Evolutionary conservation across 2,888 invertebrate species (phyloP).

Genomic region (Drosophila eohydei): DNA sequence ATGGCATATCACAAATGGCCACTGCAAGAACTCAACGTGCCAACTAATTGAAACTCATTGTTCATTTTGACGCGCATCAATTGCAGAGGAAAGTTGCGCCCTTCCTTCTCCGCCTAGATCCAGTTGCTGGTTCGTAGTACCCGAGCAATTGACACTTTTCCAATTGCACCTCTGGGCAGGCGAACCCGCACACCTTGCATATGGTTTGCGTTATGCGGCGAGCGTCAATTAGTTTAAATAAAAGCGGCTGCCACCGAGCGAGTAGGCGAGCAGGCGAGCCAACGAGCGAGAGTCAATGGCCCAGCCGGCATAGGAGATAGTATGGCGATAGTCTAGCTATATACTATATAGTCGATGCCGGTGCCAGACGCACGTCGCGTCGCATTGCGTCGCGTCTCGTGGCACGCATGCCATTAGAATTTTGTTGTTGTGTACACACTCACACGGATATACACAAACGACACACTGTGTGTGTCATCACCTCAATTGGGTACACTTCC

Average conservation of each 20-base stretch:
- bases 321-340: constrained; percentile 10
- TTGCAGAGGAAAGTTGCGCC: constrained; percentile 40
- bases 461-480: constrained; percentile 76
- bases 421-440: constrained; percentile 52
- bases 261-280: not conserved
- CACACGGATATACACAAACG: not conserved
- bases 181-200: constrained; percentile 60
- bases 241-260: constrained; percentile 46
- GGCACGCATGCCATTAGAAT: constrained; percentile 74
- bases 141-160: constrained; percentile 76
- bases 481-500: constrained; percentile 84
- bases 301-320: constrained; percentile 37
- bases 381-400: constrained; percentile 48
- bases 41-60: constrained; percentile 79
- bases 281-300: constrained; percentile 71
- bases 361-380: constrained; percentile 39
- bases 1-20: constrained; percentile 33
- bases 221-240: constrained; percentile 81
- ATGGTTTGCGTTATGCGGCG: constrained; percentile 46
- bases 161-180: constrained; percentile 72
- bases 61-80: constrained; percentile 81
- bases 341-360: constrained; percentile 13
- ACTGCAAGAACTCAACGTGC: constrained; percentile 47
- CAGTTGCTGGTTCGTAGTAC: constrained; percentile 6
- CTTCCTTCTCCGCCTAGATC: not conserved